Evolutionary conservation across 92 coral and sea anemone species (phyloP).

Genomic region (Epizoanthus illoricatus): DNA sequence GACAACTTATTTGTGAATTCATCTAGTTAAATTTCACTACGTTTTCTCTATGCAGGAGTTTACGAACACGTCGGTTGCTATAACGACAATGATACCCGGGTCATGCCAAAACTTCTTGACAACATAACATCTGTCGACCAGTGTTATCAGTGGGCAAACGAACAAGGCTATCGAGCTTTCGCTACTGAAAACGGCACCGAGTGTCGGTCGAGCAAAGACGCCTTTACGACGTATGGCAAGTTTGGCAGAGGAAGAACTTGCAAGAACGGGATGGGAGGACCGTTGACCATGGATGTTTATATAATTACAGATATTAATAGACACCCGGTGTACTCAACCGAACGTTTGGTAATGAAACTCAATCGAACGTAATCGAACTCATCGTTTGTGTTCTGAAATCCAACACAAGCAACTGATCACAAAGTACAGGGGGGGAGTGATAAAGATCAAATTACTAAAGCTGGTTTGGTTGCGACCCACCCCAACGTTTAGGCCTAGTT

Average conservation of each 20-base stretch:
- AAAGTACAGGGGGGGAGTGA: too few species aligned
- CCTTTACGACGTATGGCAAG: neutral
- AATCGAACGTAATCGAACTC: too few species aligned
- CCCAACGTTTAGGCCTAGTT: too few species aligned
- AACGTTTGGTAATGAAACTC: too few species aligned
- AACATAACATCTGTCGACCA: neutral
- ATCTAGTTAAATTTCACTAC: too few species aligned
- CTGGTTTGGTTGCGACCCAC: too few species aligned
- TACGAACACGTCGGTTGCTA: constrained; percentile 19
- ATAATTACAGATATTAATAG: neutral
- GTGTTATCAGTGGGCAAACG: neutral
- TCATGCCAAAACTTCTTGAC: neutral
- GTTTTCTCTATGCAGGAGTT: neutral
- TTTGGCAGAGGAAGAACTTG: neutral
- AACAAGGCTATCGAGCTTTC: neutral
- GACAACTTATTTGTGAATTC: too few species aligned
- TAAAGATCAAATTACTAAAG: too few species aligned
- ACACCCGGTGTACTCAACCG: too few species aligned
- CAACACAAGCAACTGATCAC: too few species aligned
- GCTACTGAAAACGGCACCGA: neutral
- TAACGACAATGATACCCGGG: neutral
- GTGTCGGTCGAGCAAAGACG: constrained; percentile 6
- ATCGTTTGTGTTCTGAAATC: too few species aligned
- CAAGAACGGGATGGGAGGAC: neutral
- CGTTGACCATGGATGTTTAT: constrained; percentile 8